phyloP scores from a whole-genome alignment of 2,797 vertebrate genomes.

The Cuniculus paca region DNA sequence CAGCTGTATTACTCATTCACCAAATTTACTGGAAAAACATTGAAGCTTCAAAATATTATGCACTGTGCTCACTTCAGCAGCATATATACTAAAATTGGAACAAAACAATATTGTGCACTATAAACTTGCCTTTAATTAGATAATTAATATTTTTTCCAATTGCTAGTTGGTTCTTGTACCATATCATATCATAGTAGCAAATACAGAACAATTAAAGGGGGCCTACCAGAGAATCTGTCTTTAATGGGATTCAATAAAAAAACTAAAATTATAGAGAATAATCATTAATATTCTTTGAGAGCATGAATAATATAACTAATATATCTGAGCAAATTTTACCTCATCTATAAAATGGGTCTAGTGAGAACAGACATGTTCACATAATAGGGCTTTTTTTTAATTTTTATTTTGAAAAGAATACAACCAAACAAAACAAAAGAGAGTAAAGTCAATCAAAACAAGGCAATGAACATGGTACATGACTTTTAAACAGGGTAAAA shows the following conservation, averaged over 20 bases:
- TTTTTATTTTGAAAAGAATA: no score
- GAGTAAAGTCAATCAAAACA: no score
- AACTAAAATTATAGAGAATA: background rate
- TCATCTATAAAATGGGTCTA: background rate
- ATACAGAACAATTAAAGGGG: background rate
- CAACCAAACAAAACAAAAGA: no score
- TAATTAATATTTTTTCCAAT: background rate
- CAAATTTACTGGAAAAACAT: conserved; percentile 25
- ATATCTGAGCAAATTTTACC: background rate
- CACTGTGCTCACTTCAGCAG: no score
- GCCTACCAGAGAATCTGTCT: background rate
- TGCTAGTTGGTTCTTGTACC: background rate
- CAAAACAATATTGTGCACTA: background rate
- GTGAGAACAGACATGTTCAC: background rate
- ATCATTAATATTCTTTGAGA: conserved; percentile 11
- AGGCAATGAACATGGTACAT: no score
- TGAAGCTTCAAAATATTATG: conserved; percentile 24
- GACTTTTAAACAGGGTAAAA: no score
- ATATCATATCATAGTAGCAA: background rate
- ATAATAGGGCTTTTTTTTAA: background rate
- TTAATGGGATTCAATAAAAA: conserved; percentile 1
- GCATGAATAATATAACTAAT: background rate
- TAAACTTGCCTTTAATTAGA: conserved; percentile 57
- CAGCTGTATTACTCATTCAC: conserved; percentile 60
- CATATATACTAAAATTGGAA: no score